Evolutionary conservation across 1,140 invertebrate species (phyloP).

Genomic region (Himalopsyche phryganea): DNA sequence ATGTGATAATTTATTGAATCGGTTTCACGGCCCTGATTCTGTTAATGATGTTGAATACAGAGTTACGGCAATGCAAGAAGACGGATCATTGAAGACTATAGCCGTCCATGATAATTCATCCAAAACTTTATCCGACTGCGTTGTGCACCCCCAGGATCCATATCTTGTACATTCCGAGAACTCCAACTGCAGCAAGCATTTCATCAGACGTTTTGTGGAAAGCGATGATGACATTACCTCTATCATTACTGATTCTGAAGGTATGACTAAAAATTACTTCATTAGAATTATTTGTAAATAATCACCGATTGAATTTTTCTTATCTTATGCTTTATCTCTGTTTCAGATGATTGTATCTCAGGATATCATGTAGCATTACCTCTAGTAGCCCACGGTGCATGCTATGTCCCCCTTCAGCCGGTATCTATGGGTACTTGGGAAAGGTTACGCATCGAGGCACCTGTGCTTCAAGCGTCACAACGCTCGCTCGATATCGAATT

Average conservation of each 20-base stretch:
- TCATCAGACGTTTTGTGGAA: constrained; percentile 50
- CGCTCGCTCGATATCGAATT: constrained; percentile 49
- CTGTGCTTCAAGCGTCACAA: constrained; percentile 44
- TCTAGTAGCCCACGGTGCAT: constrained; percentile 45
- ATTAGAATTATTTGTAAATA: too few species aligned
- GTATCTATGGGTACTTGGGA: constrained; percentile 45
- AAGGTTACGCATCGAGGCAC: constrained; percentile 34
- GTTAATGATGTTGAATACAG: constrained; percentile 50
- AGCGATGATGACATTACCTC: constrained; percentile 53
- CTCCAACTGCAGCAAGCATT: constrained; percentile 52
- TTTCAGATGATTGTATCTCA: constrained; percentile 49
- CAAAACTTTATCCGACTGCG: constrained; percentile 48
- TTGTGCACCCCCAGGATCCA: constrained; percentile 47
- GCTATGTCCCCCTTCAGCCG: constrained; percentile 44
- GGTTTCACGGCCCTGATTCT: constrained; percentile 36
- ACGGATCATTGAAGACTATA: constrained; percentile 49
- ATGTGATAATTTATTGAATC: constrained; percentile 34
- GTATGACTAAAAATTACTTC: constrained; percentile 34
- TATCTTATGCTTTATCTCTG: too few species aligned
- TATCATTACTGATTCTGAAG: constrained; percentile 52
- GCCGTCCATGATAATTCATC: constrained; percentile 52
- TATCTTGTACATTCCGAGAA: constrained; percentile 52
- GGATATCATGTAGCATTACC: constrained; percentile 50
- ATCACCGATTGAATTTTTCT: too few species aligned
- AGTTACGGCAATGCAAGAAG: constrained; percentile 51